These are phyloP conservation scores for Sinocyclocheilus maitianheensis DNA, from an alignment of 2,113 vertebrate genomes.

Conservation along the genomic window DNA sequence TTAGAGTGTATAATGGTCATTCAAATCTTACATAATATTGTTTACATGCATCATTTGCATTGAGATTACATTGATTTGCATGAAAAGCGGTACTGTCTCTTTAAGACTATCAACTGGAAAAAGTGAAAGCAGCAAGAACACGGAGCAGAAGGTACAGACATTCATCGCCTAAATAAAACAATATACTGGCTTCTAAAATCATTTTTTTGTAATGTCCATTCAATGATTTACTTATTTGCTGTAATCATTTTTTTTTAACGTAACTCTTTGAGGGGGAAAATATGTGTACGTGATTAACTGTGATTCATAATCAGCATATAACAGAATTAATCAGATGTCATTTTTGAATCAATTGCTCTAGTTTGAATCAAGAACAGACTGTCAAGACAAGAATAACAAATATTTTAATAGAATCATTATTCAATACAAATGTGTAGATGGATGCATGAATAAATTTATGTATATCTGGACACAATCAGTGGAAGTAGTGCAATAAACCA, in stretches of 20 bases:
- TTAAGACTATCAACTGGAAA: conserved; percentile 17
- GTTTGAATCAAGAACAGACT: not conserved
- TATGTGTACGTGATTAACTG: not conserved
- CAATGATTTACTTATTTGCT: not conserved
- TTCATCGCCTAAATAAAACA: not conserved
- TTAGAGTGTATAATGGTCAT: not conserved
- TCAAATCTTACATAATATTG: not conserved
- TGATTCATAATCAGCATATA: not conserved
- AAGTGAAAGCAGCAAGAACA: conserved; percentile 4
- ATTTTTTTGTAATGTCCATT: not conserved
- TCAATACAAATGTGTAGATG: not conserved
- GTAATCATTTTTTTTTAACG: not conserved
- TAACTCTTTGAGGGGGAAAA: rapidly evolving
- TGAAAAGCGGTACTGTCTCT: not conserved
- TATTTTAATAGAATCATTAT: not conserved
- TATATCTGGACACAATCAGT: not conserved
- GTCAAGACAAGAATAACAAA: not conserved
- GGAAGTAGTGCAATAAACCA: not conserved
- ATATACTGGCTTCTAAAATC: not conserved
- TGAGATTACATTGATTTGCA: not conserved
- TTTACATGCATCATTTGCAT: not conserved
- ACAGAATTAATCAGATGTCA: not conserved
- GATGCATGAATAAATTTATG: not conserved
- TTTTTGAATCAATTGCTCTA: not conserved
- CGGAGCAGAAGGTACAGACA: not conserved